phyloP scores from a whole-genome alignment of 1,140 invertebrate genomes.

The Hormaphis cornu region DNA sequence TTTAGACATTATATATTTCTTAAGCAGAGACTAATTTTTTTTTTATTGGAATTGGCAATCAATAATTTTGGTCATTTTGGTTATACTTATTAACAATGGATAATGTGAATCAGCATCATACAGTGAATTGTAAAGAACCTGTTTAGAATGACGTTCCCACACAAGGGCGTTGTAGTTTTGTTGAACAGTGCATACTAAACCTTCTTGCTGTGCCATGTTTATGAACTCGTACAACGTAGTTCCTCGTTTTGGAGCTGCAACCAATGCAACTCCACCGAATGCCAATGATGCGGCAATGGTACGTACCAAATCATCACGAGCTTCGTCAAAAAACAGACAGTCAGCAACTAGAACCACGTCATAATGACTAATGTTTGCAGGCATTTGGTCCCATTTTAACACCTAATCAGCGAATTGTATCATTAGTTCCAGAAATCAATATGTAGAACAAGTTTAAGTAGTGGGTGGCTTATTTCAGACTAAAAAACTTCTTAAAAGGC shows the following conservation, averaged over 20 bases:
- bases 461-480: background rate
- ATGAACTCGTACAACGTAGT: slow-evolving; percentile 61
- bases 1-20: too few relatives aligned
- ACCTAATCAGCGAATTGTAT: slow-evolving; percentile 41
- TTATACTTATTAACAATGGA: slow-evolving; percentile 48
- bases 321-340: slow-evolving; percentile 76
- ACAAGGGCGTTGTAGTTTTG: slow-evolving; percentile 54
- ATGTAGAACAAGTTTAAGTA: background rate
- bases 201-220: slow-evolving; percentile 48
- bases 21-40: too few relatives aligned
- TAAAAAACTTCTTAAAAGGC: background rate
- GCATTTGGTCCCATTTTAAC: slow-evolving; percentile 43
- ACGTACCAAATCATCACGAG: slow-evolving; percentile 57
- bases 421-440: slow-evolving; percentile 37
- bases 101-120: slow-evolving; percentile 61
- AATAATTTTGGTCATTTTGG: slow-evolving; percentile 11
- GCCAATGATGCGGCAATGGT: slow-evolving; percentile 58
- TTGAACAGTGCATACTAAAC: slow-evolving; percentile 49
- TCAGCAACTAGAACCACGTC: slow-evolving; percentile 68
- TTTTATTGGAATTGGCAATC: slow-evolving; percentile 25
- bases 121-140: slow-evolving; percentile 48
- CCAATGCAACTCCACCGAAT: slow-evolving; percentile 55
- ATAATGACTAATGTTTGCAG: slow-evolving; percentile 43
- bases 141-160: slow-evolving; percentile 55
- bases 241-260: slow-evolving; percentile 68